These are phyloP conservation scores for Scaptomyza caliginosa DNA, from an alignment of 2,888 invertebrate species.

Conservation along the genomic window DNA sequence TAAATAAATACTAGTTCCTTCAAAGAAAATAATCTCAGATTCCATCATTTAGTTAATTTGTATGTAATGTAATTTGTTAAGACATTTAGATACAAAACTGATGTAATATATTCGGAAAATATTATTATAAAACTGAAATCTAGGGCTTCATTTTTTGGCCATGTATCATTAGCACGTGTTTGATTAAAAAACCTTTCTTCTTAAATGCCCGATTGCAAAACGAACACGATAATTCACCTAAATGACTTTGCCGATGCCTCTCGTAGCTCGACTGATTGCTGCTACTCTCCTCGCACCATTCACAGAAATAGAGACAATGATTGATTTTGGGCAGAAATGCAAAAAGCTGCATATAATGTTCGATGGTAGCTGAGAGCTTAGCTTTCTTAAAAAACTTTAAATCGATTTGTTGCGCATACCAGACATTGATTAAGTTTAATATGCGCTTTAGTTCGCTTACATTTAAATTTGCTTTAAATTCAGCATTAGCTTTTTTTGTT, in stretches of 20 bases:
- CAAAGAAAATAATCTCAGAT: neutral
- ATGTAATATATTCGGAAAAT: neutral
- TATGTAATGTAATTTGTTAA: no score
- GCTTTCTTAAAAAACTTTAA: slow-evolving; percentile 51
- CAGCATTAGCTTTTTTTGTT: slow-evolving; percentile 34
- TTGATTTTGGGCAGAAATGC: slow-evolving; percentile 58
- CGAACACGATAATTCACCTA: slow-evolving; percentile 1
- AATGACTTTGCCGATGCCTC: slow-evolving; percentile 50
- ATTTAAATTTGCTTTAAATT: slow-evolving; percentile 17
- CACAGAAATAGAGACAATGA: slow-evolving; percentile 57
- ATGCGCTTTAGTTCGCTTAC: slow-evolving; percentile 60
- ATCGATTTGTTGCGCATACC: slow-evolving; percentile 50
- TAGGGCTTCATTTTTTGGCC: neutral
- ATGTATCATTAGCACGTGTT: slow-evolving; percentile 27
- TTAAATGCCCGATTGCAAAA: slow-evolving; percentile 20
- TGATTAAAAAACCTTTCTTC: slow-evolving; percentile 2
- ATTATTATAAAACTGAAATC: neutral
- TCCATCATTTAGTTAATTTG: neutral
- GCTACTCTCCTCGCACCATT: slow-evolving; percentile 60
- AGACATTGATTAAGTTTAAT: slow-evolving; percentile 60
- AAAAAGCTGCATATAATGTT: slow-evolving; percentile 57
- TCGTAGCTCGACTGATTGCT: slow-evolving; percentile 43
- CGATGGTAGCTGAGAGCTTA: slow-evolving; percentile 9
- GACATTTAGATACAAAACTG: no score
- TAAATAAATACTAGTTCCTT: neutral